Evolutionary conservation across 2,113 vertebrate genomes (phyloP), one percentile per base, ranked within the genome.

Genomic region (Gallinago media): DNA sequence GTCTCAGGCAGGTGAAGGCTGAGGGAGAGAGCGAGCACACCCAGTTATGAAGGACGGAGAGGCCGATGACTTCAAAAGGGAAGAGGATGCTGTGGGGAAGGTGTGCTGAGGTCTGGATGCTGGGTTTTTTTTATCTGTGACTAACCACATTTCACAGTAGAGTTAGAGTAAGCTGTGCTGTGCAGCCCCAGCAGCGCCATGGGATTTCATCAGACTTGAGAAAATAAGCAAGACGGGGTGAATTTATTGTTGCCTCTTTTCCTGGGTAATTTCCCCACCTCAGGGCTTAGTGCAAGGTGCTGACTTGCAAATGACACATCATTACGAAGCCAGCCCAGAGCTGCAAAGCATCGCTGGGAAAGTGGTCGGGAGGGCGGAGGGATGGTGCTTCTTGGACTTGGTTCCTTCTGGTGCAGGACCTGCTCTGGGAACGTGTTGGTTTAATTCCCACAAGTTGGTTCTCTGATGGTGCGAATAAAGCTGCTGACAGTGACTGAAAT

Each of bases 281-380:
- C 66, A 11, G 74, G 91, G 94, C 92, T 97, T 95, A 92, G 89
- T 21, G 58, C 85, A 85, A 95, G 95, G 88, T 94, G 96, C 94
- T 96, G 96, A 96, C 96, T 97, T 97, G 92, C 95, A 94, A 96
- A 96, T 95, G 94, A 93, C 92, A 95, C 94, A 92, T 95, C 92
- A 91, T 93, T 92, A 94, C 26, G 8, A 91, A 93, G 87, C 68
- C 94, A 92, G 81, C 78, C 78, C 86, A 76, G 92, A 94, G 95
- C 94, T 95, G 93, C 95, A 90, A 79, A 94, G 93, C 96, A 62
- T 44, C 47, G 75, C 94, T 96, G 90, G 95, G 92, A 95, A 94
- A 84, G 76, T 79, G 92, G 93, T 94, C 58, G 56, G 15, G 47
- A 95, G 84, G 92, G 77, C 0, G 3, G 88, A 88, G 75, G 46